phyloP scores from a whole-genome alignment of 2,113 vertebrate genomes.

The Mionectes macconnelli region DNA sequence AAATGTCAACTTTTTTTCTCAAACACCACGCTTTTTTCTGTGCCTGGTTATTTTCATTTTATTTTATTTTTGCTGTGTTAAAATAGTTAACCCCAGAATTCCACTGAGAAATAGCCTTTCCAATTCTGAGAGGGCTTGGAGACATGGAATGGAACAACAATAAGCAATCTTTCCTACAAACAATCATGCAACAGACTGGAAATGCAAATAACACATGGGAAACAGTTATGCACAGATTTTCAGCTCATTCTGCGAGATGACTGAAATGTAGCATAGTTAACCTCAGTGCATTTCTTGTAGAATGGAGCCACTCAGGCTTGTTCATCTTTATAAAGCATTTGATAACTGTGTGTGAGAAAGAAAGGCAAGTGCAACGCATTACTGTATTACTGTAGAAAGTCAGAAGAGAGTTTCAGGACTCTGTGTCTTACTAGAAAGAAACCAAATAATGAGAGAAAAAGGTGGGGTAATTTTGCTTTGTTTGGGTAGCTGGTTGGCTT shows the following conservation, averaged over 20 bases:
- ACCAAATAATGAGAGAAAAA: not conserved
- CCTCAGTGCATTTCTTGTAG: not conserved
- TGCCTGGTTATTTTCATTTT: not conserved
- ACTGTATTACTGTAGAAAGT: not conserved
- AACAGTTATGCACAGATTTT: not conserved
- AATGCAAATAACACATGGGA: not conserved
- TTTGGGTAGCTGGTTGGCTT: not conserved
- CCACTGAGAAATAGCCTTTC: conserved; percentile 2
- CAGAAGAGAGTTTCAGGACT: not conserved
- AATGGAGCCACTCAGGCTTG: not conserved
- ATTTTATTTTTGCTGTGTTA: not conserved
- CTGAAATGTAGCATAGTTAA: not conserved
- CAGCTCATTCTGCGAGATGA: not conserved
- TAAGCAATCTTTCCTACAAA: not conserved
- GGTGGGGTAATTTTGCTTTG: fast-evolving
- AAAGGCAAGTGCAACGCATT: not conserved
- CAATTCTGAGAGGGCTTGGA: not conserved
- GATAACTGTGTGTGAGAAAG: not conserved
- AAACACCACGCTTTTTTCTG: not conserved
- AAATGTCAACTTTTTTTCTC: not conserved
- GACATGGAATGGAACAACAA: not conserved
- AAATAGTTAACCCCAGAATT: not conserved
- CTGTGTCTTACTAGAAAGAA: not conserved
- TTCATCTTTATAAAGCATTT: not conserved
- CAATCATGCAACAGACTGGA: not conserved